Percentiles rank a stretch among this genome's conserved stretches.
These are phyloP conservation scores for Anableps anableps DNA, from an alignment of 2,797 vertebrate species.

Conservation along the genomic window DNA sequence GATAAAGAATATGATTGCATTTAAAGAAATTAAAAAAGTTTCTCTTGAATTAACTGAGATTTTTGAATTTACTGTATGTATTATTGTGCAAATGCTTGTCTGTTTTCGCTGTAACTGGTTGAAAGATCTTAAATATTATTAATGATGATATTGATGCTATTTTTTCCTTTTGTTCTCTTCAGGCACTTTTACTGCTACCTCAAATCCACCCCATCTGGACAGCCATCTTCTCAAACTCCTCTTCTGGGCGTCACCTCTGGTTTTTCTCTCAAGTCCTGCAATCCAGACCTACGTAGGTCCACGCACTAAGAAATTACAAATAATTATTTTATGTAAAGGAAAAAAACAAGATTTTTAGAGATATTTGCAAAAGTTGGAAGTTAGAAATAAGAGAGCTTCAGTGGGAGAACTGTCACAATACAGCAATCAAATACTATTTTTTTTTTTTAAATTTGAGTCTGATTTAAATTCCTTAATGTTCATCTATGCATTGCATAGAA, in stretches of 20 bases:
- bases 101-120: background rate
- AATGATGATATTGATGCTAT: background rate
- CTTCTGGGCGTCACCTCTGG: slow-evolving; percentile 68
- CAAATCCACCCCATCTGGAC: slow-evolving; percentile 48
- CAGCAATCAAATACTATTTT: too few species aligned
- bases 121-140: background rate
- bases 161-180: background rate
- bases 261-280: slow-evolving; percentile 64
- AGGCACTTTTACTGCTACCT: slow-evolving; percentile 74
- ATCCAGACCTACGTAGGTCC: slow-evolving; percentile 4
- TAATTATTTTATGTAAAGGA: background rate
- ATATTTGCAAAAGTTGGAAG: background rate
- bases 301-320: background rate
- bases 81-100: background rate
- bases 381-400: background rate
- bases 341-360: background rate
- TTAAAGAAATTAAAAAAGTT: background rate
- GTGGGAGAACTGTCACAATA: background rate
- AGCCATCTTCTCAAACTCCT: background rate
- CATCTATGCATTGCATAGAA: too few species aligned
- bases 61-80: too few species aligned
- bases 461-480: too few species aligned
- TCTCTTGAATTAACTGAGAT: too few species aligned
- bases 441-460: too few species aligned
- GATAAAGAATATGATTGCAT: background rate